A percentile compares a stretch with the other conserved stretches of the same genome.
These are phyloP conservation scores for Rugalucina vietnamica DNA, from an alignment of 2,888 invertebrate genomes.

Conservation along the genomic window DNA sequence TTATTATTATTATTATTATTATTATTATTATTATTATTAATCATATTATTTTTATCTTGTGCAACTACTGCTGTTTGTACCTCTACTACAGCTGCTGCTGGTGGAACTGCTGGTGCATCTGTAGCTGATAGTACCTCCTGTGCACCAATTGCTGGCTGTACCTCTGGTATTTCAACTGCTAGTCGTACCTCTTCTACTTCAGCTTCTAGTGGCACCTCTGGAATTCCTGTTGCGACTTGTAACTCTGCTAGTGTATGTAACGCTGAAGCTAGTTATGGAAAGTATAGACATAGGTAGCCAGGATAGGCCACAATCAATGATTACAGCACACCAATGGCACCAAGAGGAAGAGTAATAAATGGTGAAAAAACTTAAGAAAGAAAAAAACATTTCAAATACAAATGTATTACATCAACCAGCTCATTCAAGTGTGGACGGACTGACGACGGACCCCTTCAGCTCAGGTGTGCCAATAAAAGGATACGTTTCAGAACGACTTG, in stretches of 20 bases:
- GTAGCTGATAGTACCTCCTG: background rate
- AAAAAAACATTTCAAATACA: background rate
- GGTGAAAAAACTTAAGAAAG: background rate
- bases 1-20: too few species aligned
- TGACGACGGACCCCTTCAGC: background rate
- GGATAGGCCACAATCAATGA: background rate
- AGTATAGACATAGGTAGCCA: background rate
- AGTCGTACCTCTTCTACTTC: too few species aligned
- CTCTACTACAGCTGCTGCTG: background rate
- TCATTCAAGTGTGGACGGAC: background rate
- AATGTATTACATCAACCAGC: background rate
- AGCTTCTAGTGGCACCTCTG: too few species aligned
- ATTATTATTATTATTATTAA: too few species aligned
- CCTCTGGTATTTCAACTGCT: background rate
- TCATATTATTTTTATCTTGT: too few species aligned
- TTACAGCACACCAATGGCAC: background rate
- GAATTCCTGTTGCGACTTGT: too few species aligned
- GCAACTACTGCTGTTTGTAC: background rate
- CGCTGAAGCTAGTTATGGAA: background rate
- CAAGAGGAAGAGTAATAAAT: background rate
- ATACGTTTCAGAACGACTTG: conserved; percentile 10
- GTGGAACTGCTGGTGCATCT: background rate
- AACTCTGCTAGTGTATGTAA: too few species aligned
- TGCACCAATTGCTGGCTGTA: background rate
- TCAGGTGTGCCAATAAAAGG: background rate